Evolutionary conservation across 2,113 vertebrate species (phyloP), one percentile per base, ranked within the genome.

Genomic region (Macroglossus sobrinus): DNA sequence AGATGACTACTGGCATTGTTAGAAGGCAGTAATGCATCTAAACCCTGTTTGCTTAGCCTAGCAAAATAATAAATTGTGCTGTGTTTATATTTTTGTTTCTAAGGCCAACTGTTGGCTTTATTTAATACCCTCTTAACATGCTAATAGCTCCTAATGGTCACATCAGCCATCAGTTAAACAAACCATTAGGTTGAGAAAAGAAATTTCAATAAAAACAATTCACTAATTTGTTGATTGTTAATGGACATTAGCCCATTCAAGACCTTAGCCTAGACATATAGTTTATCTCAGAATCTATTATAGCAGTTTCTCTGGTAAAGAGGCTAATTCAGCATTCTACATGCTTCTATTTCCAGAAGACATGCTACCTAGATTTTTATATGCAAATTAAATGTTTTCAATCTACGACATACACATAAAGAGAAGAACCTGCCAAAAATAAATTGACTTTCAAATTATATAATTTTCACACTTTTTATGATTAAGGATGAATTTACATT

Each of bases 201-300:
- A 96, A 97, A 96, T 97, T 96, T 97, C 96, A 96, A 82, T 97
- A 98, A 93, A 95, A 90, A 91, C 96, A 97, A 97, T 96, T 93
- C 95, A 97, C 96, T 97, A 97, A 98, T 97, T 98, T 98, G 97
- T 95, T 97, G 93, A 97, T 97, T 95, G 96, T 97, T 97, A 97
- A 97, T 97, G 92, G 96, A 87, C 95, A 97, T 97, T 97, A 98
- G 92, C 94, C 94, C 84, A 97, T 97, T 96, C 94, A 96, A 86
- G 92, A 97, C 84, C 94, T 97, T 89, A 61, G 87, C 72, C 81
- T 74, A 96, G 95, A 95, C 84, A 91, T 76, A 78, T 53, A 98
- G 90, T 96, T 97, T 96, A 96, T 97, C 88, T 92, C 94, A 69
- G 64, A 97, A 98, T 97, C 95, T 97, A 96, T 98, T 93, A 95